Conservation (phyloP, 2,888 invertebrate species). For the Papilio demoleus region DNA sequence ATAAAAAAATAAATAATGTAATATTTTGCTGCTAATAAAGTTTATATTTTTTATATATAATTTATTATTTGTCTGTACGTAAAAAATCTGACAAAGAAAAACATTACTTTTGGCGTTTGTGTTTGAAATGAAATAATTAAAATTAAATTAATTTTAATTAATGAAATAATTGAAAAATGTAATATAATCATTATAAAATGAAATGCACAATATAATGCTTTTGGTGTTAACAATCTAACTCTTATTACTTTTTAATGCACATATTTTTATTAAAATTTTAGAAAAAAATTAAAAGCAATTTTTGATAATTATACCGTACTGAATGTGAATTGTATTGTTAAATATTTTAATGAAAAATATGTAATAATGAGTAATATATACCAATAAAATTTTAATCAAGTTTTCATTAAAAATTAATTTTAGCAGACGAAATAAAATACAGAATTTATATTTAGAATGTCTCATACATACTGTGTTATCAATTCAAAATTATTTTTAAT, state of each 20-base stretch:
- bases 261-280: background rate
- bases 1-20: background rate
- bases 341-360: background rate
- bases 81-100: background rate
- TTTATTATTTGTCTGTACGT: background rate
- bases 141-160: background rate
- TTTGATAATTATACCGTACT: slow-evolving; percentile 27
- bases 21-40: slow-evolving; percentile 1
- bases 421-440: background rate
- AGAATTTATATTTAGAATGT: background rate
- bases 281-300: slow-evolving; percentile 16
- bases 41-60: background rate
- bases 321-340: background rate
- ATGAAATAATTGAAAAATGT: background rate
- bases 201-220: slow-evolving; percentile 65
- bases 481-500: background rate
- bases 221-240: slow-evolving; percentile 61
- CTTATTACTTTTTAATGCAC: slow-evolving; percentile 22
- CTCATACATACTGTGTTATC: background rate
- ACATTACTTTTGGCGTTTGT: background rate
- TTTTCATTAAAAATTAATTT: background rate
- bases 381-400: background rate
- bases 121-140: background rate
- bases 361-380: background rate
- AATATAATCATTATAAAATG: slow-evolving; percentile 13